These are phyloP conservation scores for Arctocebus calabarensis DNA, from an alignment of 2,797 vertebrate genomes.

Conservation along the genomic window DNA sequence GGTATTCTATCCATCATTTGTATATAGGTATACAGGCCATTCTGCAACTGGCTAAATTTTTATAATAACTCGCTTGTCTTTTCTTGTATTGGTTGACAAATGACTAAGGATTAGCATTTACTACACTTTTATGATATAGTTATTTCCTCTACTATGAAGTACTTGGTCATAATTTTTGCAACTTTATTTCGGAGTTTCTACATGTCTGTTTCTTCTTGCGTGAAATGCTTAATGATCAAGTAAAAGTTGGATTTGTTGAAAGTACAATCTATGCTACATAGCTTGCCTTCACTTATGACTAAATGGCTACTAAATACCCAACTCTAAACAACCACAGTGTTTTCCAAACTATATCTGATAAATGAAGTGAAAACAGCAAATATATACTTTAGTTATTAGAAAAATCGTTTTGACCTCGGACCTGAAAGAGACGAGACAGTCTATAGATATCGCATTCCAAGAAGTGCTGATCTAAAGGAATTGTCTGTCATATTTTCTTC, in stretches of 20 bases:
- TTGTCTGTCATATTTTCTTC: neutral
- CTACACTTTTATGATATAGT: neutral
- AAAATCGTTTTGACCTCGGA: neutral
- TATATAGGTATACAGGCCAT: neutral
- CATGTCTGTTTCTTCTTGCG: neutral
- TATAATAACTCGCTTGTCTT: neutral
- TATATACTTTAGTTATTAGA: neutral
- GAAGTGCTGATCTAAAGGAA: neutral
- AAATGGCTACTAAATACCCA: neutral
- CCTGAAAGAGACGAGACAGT: fast-evolving
- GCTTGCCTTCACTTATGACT: neutral
- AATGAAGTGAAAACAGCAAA: neutral
- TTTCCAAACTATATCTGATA: neutral
- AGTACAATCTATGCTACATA: neutral
- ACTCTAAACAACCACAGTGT: too few species aligned
- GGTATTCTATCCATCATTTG: neutral
- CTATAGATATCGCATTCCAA: neutral
- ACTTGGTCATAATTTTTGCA: neutral
- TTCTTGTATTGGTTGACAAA: neutral
- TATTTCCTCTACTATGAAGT: neutral
- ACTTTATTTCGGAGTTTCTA: neutral
- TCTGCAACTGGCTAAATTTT: neutral
- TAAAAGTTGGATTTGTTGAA: neutral
- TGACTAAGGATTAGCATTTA: neutral
- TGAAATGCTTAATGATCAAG: neutral